Conservation (phyloP, 2,888 invertebrate species). For the Volucella inflata region DNA sequence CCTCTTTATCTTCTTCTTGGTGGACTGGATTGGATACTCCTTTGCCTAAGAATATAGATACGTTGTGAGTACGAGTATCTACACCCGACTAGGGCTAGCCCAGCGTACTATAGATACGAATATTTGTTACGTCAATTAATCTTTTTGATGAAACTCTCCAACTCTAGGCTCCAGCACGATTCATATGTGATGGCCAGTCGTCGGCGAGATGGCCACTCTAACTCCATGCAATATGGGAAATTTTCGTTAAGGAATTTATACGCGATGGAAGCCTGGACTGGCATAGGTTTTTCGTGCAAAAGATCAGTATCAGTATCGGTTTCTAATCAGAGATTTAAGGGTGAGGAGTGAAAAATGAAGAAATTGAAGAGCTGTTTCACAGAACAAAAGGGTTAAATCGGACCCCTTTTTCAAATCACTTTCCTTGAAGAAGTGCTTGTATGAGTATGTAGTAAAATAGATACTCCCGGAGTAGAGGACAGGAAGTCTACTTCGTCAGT, state of each 20-base stretch:
- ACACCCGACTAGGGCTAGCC: slow-evolving; percentile 21
- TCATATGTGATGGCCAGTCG: slow-evolving; percentile 37
- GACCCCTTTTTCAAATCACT: slow-evolving; percentile 53
- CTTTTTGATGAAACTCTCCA: slow-evolving; percentile 72
- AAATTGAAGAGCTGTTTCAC: slow-evolving; percentile 1
- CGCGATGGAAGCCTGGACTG: slow-evolving; percentile 35
- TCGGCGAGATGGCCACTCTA: not conserved
- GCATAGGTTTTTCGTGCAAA: slow-evolving; percentile 67
- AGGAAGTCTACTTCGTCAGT: slow-evolving; percentile 29
- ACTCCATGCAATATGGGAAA: slow-evolving; percentile 66
- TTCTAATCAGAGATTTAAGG: slow-evolving; percentile 48
- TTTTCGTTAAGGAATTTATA: slow-evolving; percentile 46
- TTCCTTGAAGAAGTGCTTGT: slow-evolving; percentile 33
- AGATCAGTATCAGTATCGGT: slow-evolving; percentile 69
- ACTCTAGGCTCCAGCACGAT: slow-evolving; percentile 47
- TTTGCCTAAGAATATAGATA: not conserved
- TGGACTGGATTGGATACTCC: not conserved
- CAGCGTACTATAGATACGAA: slow-evolving; percentile 50
- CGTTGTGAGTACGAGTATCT: not conserved
- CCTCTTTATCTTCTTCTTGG: slow-evolving; percentile 33
- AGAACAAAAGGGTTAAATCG: slow-evolving; percentile 61
- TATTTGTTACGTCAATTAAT: slow-evolving; percentile 75
- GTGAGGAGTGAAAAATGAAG: not conserved
- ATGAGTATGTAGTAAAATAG: slow-evolving; percentile 1
- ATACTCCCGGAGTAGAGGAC: slow-evolving; percentile 9